A percentile compares a stretch with the other conserved stretches of the same genome.
These are phyloP conservation scores for Tupiocoris notatus DNA, from an alignment of 2,888 invertebrate species.

Conservation along the genomic window DNA sequence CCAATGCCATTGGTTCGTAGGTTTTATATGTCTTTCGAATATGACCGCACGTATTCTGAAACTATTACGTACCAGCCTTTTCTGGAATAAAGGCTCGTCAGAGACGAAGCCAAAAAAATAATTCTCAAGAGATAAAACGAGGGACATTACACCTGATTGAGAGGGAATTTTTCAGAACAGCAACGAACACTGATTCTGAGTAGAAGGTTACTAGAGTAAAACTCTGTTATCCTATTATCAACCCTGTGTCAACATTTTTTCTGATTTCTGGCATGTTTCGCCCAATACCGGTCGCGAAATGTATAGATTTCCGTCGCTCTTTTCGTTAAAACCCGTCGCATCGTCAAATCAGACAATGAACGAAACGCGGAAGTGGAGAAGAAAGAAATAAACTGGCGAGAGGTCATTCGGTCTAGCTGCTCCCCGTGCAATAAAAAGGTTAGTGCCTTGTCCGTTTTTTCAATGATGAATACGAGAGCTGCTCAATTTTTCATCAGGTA, in stretches of 20 bases:
- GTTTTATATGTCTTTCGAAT: no score
- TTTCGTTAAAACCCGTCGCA: constrained; percentile 1
- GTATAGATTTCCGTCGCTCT: background rate
- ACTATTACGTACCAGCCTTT: no score
- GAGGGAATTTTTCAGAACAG: no score
- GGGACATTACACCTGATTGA: no score
- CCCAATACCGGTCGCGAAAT: constrained; percentile 22
- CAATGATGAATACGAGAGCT: no score
- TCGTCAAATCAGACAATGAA: constrained; percentile 13
- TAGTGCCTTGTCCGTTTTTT: no score
- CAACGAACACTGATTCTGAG: background rate
- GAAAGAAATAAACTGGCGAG: constrained; percentile 13
- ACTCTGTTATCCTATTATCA: background rate
- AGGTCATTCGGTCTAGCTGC: background rate
- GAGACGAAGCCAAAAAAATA: no score
- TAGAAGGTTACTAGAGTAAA: constrained; percentile 7
- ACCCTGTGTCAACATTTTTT: background rate
- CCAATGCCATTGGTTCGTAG: no score
- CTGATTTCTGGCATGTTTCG: background rate
- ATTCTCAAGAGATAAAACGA: no score
- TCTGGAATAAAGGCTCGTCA: no score
- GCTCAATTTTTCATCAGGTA: constrained; percentile 54
- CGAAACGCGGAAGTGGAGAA: constrained; percentile 29
- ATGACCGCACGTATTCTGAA: no score
- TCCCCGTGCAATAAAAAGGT: constrained; percentile 5